Conservation (phyloP, 2,888 invertebrate species). For the Pollenia labialis region DNA sequence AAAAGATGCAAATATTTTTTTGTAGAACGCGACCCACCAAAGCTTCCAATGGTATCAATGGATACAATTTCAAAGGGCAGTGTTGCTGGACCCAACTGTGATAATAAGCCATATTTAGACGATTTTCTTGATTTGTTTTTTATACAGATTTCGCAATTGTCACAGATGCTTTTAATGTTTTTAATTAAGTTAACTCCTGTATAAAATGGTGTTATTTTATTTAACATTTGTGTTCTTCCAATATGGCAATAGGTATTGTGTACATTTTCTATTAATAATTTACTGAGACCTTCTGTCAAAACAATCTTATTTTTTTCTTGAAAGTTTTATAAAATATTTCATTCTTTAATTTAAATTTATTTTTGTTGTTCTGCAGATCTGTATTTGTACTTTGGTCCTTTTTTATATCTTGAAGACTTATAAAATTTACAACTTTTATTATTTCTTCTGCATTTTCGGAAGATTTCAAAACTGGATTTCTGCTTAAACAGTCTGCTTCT, state of each 20-base stretch:
- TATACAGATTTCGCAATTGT: constrained; percentile 66
- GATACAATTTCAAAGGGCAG: too few species aligned
- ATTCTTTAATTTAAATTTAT: too few species aligned
- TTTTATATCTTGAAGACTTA: constrained; percentile 42
- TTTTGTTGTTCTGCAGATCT: too few species aligned
- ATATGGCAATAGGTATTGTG: constrained; percentile 69
- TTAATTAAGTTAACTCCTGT: constrained; percentile 61
- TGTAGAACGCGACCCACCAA: too few species aligned
- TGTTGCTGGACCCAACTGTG: constrained; percentile 71
- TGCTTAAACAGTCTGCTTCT: constrained; percentile 66
- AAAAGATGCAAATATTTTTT: too few species aligned
- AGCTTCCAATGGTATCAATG: too few species aligned
- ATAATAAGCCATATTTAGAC: constrained; percentile 64
- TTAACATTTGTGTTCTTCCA: constrained; percentile 66
- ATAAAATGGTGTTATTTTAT: constrained; percentile 65
- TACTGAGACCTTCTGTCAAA: constrained; percentile 61
- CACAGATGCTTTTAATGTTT: constrained; percentile 57
- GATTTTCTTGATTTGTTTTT: constrained; percentile 68
- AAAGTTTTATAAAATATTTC: too few species aligned
- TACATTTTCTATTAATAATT: constrained; percentile 59
- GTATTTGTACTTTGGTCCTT: too few species aligned
- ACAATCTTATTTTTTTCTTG: constrained; percentile 57
- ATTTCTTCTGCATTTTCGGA: constrained; percentile 35
- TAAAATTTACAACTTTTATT: constrained; percentile 55
- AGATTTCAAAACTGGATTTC: constrained; percentile 64